Evolutionary conservation across 2,797 vertebrate genomes (phyloP).

Genomic region (Myripristis murdjan): DNA sequence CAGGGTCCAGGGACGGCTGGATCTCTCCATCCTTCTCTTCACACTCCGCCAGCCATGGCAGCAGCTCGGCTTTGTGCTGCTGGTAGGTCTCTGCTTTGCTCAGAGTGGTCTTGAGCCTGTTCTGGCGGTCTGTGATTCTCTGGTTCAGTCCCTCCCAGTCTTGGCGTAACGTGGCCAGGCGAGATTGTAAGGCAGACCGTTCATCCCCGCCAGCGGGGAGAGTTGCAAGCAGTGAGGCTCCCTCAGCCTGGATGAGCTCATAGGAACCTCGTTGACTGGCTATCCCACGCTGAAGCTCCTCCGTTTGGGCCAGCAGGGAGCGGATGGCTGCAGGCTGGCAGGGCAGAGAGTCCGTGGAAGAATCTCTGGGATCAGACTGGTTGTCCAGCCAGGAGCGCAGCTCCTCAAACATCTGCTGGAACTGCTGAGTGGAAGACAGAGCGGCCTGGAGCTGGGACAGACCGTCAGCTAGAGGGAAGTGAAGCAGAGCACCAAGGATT

Average conservation of each 20-base stretch:
- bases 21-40: constrained; percentile 87
- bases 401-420: constrained; percentile 99
- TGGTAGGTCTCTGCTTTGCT: constrained; percentile 92
- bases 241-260: constrained; percentile 94
- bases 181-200: constrained; percentile 88
- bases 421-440: constrained; percentile 97
- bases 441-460: constrained; percentile 95
- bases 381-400: constrained; percentile 93
- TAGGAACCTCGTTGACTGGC: constrained; percentile 96
- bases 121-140: constrained; percentile 85
- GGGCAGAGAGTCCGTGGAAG: constrained; percentile 86
- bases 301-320: constrained; percentile 90
- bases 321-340: constrained; percentile 89
- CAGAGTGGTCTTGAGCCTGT: constrained; percentile 89
- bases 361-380: constrained; percentile 82
- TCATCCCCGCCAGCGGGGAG: constrained; percentile 92
- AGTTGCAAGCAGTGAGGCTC: constrained; percentile 90
- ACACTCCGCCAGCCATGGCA: constrained; percentile 92
- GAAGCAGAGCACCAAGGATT: not conserved
- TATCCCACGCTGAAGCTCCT: constrained; percentile 92
- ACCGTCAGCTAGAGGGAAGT: constrained; percentile 88
- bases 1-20: constrained; percentile 87
- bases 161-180: constrained; percentile 87
- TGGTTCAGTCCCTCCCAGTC: constrained; percentile 94
- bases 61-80: constrained; percentile 89